Base-by-base conservation (phyloP, 2,113 vertebrate genomes). In the Eidolon helvum region DNA sequence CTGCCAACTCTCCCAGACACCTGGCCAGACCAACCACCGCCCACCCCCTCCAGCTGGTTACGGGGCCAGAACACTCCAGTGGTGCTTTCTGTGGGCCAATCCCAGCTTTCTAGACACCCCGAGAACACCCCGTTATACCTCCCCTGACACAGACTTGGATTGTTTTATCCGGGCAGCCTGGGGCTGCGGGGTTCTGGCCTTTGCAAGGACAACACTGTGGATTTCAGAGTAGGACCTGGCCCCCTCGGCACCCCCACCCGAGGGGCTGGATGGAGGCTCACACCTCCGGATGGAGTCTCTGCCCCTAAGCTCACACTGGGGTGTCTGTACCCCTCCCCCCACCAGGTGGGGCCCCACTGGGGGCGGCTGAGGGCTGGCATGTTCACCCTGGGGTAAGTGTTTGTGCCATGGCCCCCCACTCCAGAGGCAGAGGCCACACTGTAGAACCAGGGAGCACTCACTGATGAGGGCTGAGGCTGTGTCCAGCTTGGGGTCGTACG, bases 401-500 rank as follows among this genome's bases (percentile, higher is more conserved):
- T 61, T 30, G 45, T 8, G 26, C 18, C 57, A 26, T 3, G 15
- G 19, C 16, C 40, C 75, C 7, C 71, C 50, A 40, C 43, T 71
- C 38, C 28, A 24, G 71, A 30, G 59, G 63, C 55, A 79, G 48
- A 61, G 65, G 79, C 15, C 84, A 90, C 16, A 24, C 16, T 28
- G 4, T 7, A 28, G 82, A 74, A 78, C 30, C 5, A 1, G 63
- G 68, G 50, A 71, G 15, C 86, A 99, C 99, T 99, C 99, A 99
- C 99, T 99, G 98, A 99, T 99, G 98, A 99, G 99, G 22, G 99
- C 99, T 2, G 99, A 99, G 90, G 99, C 99, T 0, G 99, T 99
- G 99, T 99, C 99, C 93, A 99, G 99, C 99, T 99, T 99, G 97
- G 99, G 99, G 98, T 99, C 99, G 0, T 99, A 99, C 0, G 99